A percentile compares a stretch with the other conserved stretches of the same genome.
phyloP scores from a whole-genome alignment of 2,888 invertebrate genomes.

The Pollenia amentaria region DNA sequence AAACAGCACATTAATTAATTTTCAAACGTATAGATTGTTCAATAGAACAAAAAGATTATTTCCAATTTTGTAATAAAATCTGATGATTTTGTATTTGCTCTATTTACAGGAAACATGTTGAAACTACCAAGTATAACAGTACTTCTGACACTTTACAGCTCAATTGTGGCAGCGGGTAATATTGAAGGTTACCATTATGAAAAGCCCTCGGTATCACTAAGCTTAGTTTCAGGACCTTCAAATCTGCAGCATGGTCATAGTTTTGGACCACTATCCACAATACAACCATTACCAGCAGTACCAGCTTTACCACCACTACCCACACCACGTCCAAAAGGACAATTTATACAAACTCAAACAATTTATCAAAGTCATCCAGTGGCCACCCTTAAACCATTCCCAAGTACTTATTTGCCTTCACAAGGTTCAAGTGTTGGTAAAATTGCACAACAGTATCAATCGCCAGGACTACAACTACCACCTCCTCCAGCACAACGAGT shows the following conservation, averaged over 20 bases:
- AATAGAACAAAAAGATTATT: no score
- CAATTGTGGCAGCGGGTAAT: constrained; percentile 36
- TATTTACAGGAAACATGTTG: constrained; percentile 76
- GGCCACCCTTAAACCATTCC: constrained; percentile 26
- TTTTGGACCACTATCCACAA: constrained; percentile 79
- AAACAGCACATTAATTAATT: no score
- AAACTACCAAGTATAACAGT: constrained; percentile 8
- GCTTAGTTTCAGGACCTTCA: constrained; percentile 18
- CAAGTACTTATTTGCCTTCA: constrained; percentile 25
- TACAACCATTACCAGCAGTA: constrained; percentile 80
- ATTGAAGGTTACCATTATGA: constrained; percentile 80
- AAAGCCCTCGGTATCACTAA: constrained; percentile 75
- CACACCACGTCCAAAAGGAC: constrained; percentile 76
- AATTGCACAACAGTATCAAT: constrained; percentile 62
- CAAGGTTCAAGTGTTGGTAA: constrained; percentile 42
- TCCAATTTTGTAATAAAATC: no score
- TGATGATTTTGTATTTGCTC: background rate
- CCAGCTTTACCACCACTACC: constrained; percentile 80
- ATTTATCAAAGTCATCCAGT: constrained; percentile 73
- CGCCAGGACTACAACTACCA: constrained; percentile 12
- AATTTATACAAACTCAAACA: constrained; percentile 52
- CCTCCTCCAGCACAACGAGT: background rate
- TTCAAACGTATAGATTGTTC: no score
- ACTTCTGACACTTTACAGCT: constrained; percentile 12
- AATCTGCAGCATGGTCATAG: constrained; percentile 75